phyloP scores from a whole-genome alignment of 1,140 invertebrate genomes.

The Melanaphis sacchari region DNA sequence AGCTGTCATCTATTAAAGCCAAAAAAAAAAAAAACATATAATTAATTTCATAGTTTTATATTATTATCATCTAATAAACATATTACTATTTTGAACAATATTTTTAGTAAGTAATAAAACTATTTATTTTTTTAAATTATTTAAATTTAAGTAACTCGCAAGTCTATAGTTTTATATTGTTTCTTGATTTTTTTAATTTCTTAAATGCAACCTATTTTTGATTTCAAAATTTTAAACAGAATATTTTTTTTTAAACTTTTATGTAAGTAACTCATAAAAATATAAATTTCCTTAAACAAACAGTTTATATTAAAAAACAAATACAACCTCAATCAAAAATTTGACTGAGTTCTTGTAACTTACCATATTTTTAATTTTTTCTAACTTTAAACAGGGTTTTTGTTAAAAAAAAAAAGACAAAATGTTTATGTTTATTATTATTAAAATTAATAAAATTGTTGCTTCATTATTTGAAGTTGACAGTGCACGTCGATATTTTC shows the following conservation, averaged over 20 bases:
- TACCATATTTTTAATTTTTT: background rate
- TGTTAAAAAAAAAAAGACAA: background rate
- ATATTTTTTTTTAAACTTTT: too few relatives aligned
- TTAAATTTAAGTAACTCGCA: background rate
- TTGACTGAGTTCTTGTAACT: too few relatives aligned
- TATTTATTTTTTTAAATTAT: background rate
- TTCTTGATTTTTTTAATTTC: too few relatives aligned
- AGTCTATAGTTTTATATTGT: too few relatives aligned
- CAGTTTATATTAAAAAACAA: too few relatives aligned
- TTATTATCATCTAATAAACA: background rate
- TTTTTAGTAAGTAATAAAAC: background rate
- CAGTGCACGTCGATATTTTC: background rate
- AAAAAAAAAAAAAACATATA: background rate
- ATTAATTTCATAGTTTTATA: too few relatives aligned
- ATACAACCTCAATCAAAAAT: too few relatives aligned
- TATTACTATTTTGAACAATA: background rate
- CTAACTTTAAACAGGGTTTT: background rate
- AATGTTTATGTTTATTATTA: background rate
- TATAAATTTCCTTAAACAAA: too few relatives aligned
- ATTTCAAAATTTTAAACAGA: too few relatives aligned
- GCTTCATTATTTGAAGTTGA: background rate
- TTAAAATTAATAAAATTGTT: background rate
- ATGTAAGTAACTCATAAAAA: too few relatives aligned
- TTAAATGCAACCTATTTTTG: too few relatives aligned
- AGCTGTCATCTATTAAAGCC: slow-evolving; percentile 71